Conservation (phyloP, 1,140 invertebrate genomes). For the Aleiodes sp. region DNA sequence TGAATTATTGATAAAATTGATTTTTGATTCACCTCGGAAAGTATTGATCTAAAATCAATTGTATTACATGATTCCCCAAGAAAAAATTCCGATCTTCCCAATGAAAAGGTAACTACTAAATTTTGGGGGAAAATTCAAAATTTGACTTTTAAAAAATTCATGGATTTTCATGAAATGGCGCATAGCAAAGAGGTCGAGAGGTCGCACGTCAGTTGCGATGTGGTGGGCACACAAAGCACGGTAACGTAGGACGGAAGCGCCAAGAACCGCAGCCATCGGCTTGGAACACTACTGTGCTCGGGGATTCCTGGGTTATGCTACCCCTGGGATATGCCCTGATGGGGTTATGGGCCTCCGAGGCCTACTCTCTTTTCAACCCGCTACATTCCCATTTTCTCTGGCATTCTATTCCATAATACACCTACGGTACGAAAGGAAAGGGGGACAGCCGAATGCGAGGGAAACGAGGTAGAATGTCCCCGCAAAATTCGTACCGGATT, state of each 20-base stretch:
- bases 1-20: no score
- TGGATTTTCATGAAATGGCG: no score
- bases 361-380: constrained; percentile 60
- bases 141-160: no score
- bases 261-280: constrained; percentile 27
- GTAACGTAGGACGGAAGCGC: no score
- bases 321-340: constrained; percentile 63
- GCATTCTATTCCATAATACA: constrained; percentile 66
- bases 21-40: no score
- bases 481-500: constrained; percentile 63
- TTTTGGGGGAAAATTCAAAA: no score
- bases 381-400: constrained; percentile 63
- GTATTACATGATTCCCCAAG: no score
- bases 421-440: not conserved
- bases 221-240: not conserved
- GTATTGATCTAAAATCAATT: no score
- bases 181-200: no score
- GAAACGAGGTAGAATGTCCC: constrained; percentile 53
- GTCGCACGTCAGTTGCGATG: not conserved
- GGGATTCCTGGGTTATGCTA: constrained; percentile 50
- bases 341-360: constrained; percentile 66
- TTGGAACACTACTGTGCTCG: constrained; percentile 33
- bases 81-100: no score
- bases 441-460: not conserved
- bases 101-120: no score